Percentiles rank a stretch among this genome's conserved stretches.
phyloP scores from a whole-genome alignment of 2,113 vertebrate species.

The human region GRCh38 chr12:101066501-101067000 shows the following conservation, averaged over 20 bases:
- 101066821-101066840: slow-evolving; percentile 97
- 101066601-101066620: background rate
- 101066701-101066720: slow-evolving; percentile 52
- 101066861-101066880: slow-evolving; percentile 98
- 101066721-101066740: slow-evolving; percentile 71
- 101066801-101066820: slow-evolving; percentile 94
- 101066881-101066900: slow-evolving; percentile 96
- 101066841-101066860: slow-evolving; percentile 96
- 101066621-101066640: accelerated
- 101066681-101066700: background rate
- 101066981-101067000: too few relatives aligned
- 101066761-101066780: slow-evolving; percentile 72
- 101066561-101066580: too few relatives aligned
- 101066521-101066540: too few relatives aligned
- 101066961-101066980: slow-evolving; percentile 86
- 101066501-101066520: too few relatives aligned
- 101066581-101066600: too few relatives aligned
- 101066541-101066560: too few relatives aligned
- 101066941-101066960: slow-evolving; percentile 99
- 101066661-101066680: background rate
- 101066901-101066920: slow-evolving; percentile 94
- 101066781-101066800: slow-evolving; percentile 87
- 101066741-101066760: slow-evolving; percentile 74
- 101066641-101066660: accelerated
- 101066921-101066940: slow-evolving; percentile 95